These are phyloP conservation scores for Brevimyrus niger DNA, from an alignment of 2,113 vertebrate genomes.

Conservation along the genomic window DNA sequence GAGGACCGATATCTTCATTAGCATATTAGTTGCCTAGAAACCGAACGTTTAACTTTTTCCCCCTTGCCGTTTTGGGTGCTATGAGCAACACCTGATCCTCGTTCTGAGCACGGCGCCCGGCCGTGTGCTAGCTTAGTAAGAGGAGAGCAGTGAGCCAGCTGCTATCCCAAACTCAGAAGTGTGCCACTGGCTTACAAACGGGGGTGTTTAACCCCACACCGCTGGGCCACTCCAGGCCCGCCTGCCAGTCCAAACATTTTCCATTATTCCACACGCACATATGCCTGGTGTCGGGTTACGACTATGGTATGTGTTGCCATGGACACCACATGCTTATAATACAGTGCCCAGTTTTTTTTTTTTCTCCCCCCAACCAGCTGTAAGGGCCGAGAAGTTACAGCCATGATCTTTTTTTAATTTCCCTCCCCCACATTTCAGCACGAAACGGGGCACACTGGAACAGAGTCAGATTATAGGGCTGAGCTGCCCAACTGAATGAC, in stretches of 20 bases:
- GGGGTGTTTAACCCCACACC: constrained; percentile 20
- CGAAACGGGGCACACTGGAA: constrained; percentile 25
- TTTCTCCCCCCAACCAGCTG: constrained; percentile 31
- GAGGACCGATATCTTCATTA: constrained; percentile 55
- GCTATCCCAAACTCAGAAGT: constrained; percentile 19
- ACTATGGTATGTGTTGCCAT: constrained; percentile 36
- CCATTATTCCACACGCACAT: constrained; percentile 44
- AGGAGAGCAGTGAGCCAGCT: neutral
- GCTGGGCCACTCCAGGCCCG: constrained; percentile 20
- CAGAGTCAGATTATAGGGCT: constrained; percentile 19
- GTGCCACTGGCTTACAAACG: constrained; percentile 21
- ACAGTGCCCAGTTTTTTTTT: constrained; percentile 36
- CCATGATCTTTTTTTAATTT: constrained; percentile 11
- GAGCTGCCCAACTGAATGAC: constrained; percentile 26
- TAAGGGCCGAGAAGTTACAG: constrained; percentile 16
- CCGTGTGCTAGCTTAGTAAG: neutral
- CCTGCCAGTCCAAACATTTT: constrained; percentile 26
- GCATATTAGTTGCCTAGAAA: constrained; percentile 64
- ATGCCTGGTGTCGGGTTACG: constrained; percentile 42
- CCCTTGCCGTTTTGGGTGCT: neutral
- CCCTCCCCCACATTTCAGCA: neutral
- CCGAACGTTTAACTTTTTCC: constrained; percentile 43
- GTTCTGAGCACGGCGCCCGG: neutral
- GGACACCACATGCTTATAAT: constrained; percentile 43
- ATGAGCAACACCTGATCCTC: neutral